phyloP scores from a whole-genome alignment of 1,140 invertebrate species.

The Babylonia areolata region DNA sequence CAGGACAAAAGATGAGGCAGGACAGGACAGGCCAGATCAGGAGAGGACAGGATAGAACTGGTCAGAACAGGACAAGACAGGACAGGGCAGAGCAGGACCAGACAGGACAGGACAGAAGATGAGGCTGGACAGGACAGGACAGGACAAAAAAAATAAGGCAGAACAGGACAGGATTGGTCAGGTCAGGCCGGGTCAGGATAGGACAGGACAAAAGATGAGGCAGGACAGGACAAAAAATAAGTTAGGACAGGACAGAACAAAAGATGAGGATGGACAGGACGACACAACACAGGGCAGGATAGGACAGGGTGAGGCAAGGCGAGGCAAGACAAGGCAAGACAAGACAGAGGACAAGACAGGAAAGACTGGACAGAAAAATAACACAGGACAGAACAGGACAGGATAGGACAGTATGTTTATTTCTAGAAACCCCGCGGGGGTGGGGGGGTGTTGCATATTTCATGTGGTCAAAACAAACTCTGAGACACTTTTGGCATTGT shows the following conservation, averaged over 20 bases:
- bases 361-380: not conserved
- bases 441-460: too few relatives aligned
- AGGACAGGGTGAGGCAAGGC: not conserved
- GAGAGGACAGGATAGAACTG: too few relatives aligned
- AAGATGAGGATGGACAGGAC: not conserved
- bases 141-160: not conserved
- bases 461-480: too few relatives aligned
- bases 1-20: too few relatives aligned
- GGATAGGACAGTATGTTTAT: too few relatives aligned
- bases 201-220: not conserved
- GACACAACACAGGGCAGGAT: not conserved
- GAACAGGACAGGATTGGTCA: not conserved
- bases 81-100: not conserved
- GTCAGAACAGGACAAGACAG: not conserved
- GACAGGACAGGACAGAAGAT: not conserved
- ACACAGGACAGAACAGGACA: not conserved
- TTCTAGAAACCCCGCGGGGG: too few relatives aligned
- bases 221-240: not conserved
- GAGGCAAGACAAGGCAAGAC: not conserved
- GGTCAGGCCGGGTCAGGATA: not conserved
- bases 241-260: not conserved
- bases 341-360: not conserved
- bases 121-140: too few relatives aligned
- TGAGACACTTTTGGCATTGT: too few relatives aligned
- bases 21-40: too few relatives aligned